A percentile compares a stretch with the other conserved stretches of the same genome.
These are phyloP conservation scores for Lagenorhynchus albirostris DNA, from an alignment of 2,113 vertebrate species.

Conservation along the genomic window DNA sequence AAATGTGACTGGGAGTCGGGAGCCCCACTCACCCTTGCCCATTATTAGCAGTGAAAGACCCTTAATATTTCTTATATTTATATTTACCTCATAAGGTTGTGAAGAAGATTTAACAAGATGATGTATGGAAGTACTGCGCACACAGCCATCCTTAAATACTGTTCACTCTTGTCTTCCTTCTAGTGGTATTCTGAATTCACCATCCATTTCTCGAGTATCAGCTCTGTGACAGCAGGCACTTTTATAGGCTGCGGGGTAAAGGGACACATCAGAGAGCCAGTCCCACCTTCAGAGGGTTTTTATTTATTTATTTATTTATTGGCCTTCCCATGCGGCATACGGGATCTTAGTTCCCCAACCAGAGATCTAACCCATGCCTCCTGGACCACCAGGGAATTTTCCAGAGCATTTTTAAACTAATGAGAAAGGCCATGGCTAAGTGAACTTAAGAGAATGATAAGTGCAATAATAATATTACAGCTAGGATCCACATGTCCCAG, in stretches of 20 bases:
- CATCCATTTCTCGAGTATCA: not conserved
- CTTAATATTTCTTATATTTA: not conserved
- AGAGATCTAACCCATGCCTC: not conserved
- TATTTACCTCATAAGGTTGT: not conserved
- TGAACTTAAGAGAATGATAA: not conserved
- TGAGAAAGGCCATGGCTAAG: not conserved
- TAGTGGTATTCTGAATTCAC: not conserved
- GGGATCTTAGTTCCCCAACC: not conserved
- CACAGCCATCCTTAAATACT: not conserved
- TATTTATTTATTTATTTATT: not conserved
- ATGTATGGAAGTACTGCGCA: not conserved
- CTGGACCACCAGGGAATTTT: not conserved
- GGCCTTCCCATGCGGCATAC: not conserved
- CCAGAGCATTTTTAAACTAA: not conserved
- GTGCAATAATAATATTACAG: not conserved
- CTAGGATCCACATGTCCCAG: not conserved
- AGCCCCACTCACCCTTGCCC: not conserved
- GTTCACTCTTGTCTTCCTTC: not conserved
- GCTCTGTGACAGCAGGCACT: not conserved
- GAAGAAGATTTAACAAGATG: not conserved
- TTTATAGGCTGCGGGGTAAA: not conserved
- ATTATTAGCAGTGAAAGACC: not conserved
- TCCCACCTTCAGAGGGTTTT: not conserved
- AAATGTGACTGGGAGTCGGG: not conserved
- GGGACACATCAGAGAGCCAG: not conserved